Evolutionary conservation across 1,140 invertebrate species (phyloP).

Genomic region (Popillia japonica): DNA sequence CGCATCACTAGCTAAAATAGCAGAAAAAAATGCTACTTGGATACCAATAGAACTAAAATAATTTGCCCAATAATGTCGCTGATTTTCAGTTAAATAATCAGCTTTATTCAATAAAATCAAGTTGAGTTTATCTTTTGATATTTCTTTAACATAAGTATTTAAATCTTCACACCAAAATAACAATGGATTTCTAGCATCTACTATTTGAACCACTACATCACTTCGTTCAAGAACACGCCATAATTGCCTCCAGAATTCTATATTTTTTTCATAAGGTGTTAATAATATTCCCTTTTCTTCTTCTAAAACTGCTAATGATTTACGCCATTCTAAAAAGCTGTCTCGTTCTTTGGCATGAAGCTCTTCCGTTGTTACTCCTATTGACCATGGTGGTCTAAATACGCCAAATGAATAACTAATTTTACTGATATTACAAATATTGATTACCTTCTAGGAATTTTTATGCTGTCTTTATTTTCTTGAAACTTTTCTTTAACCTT

Average conservation of each 20-base stretch:
- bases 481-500: slow-evolving; percentile 70
- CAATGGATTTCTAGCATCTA: slow-evolving; percentile 96
- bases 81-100: slow-evolving; percentile 87
- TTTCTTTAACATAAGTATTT: slow-evolving; percentile 92
- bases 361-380: slow-evolving; percentile 78
- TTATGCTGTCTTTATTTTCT: slow-evolving; percentile 71
- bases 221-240: slow-evolving; percentile 98
- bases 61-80: slow-evolving; percentile 85
- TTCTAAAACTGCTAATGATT: slow-evolving; percentile 80
- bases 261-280: slow-evolving; percentile 98
- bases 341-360: slow-evolving; percentile 80
- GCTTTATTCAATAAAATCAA: slow-evolving; percentile 95
- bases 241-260: slow-evolving; percentile 98
- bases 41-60: slow-evolving; percentile 82
- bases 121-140: slow-evolving; percentile 79
- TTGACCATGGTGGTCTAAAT: slow-evolving; percentile 82
- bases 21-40: slow-evolving; percentile 86
- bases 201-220: slow-evolving; percentile 94
- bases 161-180: slow-evolving; percentile 94
- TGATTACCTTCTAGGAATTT: slow-evolving; percentile 77
- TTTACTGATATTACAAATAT: neutral
- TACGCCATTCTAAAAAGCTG: slow-evolving; percentile 88
- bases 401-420: slow-evolving; percentile 35
- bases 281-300: slow-evolving; percentile 82
- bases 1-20: slow-evolving; percentile 61